Conservation (phyloP, 92 coral and sea anemone genomes). For the Montipora capitata region DNA sequence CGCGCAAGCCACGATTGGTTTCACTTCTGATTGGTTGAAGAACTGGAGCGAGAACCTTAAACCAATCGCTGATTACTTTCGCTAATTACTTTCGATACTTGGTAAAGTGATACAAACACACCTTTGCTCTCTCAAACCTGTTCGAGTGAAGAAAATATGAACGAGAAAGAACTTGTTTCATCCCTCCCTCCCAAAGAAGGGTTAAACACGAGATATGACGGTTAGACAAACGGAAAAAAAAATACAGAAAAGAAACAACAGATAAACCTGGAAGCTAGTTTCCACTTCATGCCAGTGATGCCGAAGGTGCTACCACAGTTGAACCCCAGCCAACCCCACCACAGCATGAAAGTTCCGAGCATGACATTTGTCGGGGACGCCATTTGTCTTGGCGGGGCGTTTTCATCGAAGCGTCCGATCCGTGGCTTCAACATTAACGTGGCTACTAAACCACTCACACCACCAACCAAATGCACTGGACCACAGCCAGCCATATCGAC, state of each 20-base stretch:
- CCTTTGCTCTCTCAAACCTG: no score
- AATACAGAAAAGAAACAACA: neutral
- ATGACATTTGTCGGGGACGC: constrained; percentile 97
- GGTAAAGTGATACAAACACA: no score
- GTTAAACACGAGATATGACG: no score
- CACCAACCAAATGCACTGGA: constrained; percentile 93
- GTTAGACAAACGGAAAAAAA: no score
- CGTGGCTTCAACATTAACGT: constrained; percentile 88
- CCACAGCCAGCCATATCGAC: constrained; percentile 92
- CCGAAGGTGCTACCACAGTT: constrained; percentile 99
- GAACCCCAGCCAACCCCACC: constrained; percentile 99
- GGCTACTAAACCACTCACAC: constrained; percentile 87
- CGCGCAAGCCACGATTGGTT: no score
- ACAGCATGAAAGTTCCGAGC: constrained; percentile 95
- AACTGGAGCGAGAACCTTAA: no score
- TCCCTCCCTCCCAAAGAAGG: no score
- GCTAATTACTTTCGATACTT: no score
- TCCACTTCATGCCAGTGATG: constrained; percentile 94
- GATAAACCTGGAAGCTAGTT: constrained; percentile 93
- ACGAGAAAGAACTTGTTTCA: no score
- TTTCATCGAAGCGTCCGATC: constrained; percentile 69
- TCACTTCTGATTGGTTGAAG: no score
- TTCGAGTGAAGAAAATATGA: no score
- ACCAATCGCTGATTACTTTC: no score
- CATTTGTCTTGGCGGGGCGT: constrained; percentile 72